Percentiles rank a stretch among this genome's conserved stretches.
Evolutionary conservation across 2,888 invertebrate species (phyloP).

Genomic region (Caenorhabditis zanzibari): DNA sequence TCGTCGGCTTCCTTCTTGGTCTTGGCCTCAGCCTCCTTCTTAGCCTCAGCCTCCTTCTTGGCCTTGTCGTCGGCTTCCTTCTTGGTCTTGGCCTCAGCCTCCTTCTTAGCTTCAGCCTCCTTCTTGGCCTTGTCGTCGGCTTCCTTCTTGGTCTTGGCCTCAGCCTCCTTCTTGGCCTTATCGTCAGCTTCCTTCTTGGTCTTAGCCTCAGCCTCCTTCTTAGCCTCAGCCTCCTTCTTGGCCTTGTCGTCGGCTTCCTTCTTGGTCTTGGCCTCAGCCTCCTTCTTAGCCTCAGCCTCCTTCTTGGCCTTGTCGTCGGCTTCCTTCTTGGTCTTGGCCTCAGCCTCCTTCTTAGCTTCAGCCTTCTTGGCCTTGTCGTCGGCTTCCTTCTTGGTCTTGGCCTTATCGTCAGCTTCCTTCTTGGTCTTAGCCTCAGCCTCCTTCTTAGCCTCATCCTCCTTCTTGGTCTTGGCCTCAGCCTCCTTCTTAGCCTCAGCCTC

Average conservation of each 20-base stretch:
- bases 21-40: not conserved
- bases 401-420: slow-evolving; percentile 39
- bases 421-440: slow-evolving; percentile 54
- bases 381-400: slow-evolving; percentile 56
- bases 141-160: slow-evolving; percentile 37
- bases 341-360: slow-evolving; percentile 44
- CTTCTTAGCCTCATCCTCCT: slow-evolving; percentile 29
- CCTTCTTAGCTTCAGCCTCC: slow-evolving; percentile 9
- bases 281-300: slow-evolving; percentile 23
- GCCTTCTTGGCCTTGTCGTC: slow-evolving; percentile 40
- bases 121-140: slow-evolving; percentile 34
- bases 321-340: slow-evolving; percentile 46
- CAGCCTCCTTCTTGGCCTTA: slow-evolving; percentile 45
- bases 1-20: slow-evolving; percentile 52
- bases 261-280: slow-evolving; percentile 17
- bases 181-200: slow-evolving; percentile 23
- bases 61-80: slow-evolving; percentile 13
- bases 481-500: slow-evolving; percentile 41
- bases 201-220: slow-evolving; percentile 42
- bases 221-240: slow-evolving; percentile 58
- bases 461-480: slow-evolving; percentile 41
- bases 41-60: not conserved
- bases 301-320: slow-evolving; percentile 33
- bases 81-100: slow-evolving; percentile 39
- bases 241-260: slow-evolving; percentile 29